Base-by-base conservation (phyloP, 2,113 vertebrate genomes). In the Promerops cafer region DNA sequence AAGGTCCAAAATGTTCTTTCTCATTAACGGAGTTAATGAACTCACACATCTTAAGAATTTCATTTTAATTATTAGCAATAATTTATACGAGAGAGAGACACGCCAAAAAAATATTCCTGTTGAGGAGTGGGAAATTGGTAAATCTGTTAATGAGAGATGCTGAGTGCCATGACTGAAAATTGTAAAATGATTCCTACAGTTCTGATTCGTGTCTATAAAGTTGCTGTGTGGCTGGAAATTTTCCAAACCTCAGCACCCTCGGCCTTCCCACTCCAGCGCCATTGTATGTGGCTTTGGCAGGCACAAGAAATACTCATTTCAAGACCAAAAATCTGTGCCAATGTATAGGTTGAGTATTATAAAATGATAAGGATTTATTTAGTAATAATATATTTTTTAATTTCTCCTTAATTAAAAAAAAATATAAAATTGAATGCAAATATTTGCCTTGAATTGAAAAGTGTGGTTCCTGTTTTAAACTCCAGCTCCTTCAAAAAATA, bases 11-110 rank as follows among this genome's bases (percentile, higher is more conserved):
- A 95, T 89, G 82, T 94, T 95, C 96, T 93, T 96, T 93, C 91
- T 95, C 94, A 97, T 97, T 97, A 97, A 92, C 74, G 22, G 75
- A 89, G 68, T 93, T 97, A 97, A 97, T 96, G 95, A 97, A 95
- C 88, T 95, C 87, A 40, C 92, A 93, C 78, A 88, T 94, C 85
- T 93, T 89, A 72, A 87, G 88, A 89, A 95, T 95, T 97, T 90
- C 26, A 86, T 96, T 97, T 95, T 89, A 96, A 96, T 97, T 97
- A 96, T 96, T 95, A 91, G 83, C 90, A 95, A 94, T 97, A 95
- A 97, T 96, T 97, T 95, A 96, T 96, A 93, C 0, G 0, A 57
- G 71, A 79, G 57, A 81, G 54, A 91, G 75, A 87, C 64, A 39
- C 87, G 68, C 72, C 84, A 90, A 89, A 93, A 88, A 95, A 94